phyloP scores from a whole-genome alignment of 2,113 vertebrate species.

The Dolichallabes microphthalmus region DNA sequence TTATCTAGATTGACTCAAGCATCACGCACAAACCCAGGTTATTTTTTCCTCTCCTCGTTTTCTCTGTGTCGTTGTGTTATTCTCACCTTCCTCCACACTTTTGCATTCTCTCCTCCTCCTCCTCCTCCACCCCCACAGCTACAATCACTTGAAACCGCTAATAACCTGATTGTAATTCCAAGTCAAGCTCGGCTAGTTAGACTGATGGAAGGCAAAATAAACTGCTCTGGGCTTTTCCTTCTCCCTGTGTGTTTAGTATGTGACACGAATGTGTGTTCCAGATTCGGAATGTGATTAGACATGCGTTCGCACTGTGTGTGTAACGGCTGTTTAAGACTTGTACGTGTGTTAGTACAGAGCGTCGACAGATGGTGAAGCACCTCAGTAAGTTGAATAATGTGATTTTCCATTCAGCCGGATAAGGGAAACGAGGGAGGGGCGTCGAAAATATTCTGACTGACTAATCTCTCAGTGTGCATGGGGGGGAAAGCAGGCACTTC shows the following conservation, averaged over 20 bases:
- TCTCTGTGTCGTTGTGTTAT: background rate
- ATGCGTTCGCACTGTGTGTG: background rate
- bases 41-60: background rate
- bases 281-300: background rate
- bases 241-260: background rate
- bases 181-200: background rate
- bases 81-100: constrained; percentile 9
- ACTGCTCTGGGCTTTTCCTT: background rate
- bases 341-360: constrained; percentile 34
- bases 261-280: constrained; percentile 15
- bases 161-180: constrained; percentile 15
- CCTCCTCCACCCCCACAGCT: background rate
- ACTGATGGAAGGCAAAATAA: constrained; percentile 5
- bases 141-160: constrained; percentile 8
- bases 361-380: constrained; percentile 73
- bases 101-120: constrained; percentile 10
- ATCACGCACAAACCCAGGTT: background rate
- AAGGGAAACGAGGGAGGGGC: constrained; percentile 57
- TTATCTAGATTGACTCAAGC: background rate
- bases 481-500: constrained; percentile 30
- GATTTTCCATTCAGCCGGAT: constrained; percentile 72
- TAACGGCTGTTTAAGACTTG: background rate
- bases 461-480: constrained; percentile 63
- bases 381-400: constrained; percentile 73
- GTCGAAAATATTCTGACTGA: constrained; percentile 71